These are phyloP conservation scores for Sepiola atlantica DNA, from an alignment of 2,888 invertebrate genomes.

Conservation along the genomic window DNA sequence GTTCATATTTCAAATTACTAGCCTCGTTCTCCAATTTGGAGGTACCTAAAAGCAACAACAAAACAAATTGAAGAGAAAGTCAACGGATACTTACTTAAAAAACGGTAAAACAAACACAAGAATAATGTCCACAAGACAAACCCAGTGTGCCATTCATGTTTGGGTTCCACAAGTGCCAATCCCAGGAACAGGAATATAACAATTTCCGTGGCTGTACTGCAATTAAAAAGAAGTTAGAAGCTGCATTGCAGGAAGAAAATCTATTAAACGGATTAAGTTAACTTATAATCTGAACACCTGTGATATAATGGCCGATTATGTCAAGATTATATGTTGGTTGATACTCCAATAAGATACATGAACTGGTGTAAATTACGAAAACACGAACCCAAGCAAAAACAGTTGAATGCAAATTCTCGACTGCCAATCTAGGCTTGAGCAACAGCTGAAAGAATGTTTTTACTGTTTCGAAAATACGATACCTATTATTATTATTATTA, in stretches of 20 bases:
- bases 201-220: slow-evolving; percentile 77
- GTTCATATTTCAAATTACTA: no score
- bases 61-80: not conserved
- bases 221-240: slow-evolving; percentile 48
- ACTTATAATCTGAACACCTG: not conserved
- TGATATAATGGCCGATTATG: not conserved
- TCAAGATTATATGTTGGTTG: not conserved
- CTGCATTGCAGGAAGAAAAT: not conserved
- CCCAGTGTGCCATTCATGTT: slow-evolving; percentile 74
- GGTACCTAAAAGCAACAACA: not conserved
- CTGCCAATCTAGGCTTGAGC: not conserved
- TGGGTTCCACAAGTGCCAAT: slow-evolving; percentile 76
- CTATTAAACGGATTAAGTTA: not conserved
- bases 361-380: not conserved
- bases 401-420: not conserved
- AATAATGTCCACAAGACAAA: slow-evolving; percentile 75
- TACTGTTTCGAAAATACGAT: not conserved
- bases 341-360: not conserved
- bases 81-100: slow-evolving; percentile 70
- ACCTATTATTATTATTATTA: not conserved
- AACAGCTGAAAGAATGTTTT: not conserved
- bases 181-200: slow-evolving; percentile 79
- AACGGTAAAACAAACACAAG: slow-evolving; percentile 75
- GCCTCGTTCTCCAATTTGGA: no score
- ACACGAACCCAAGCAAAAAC: not conserved